Evolutionary conservation across 2,797 vertebrate species (phyloP).

Genomic region (Pantherophis alleghaniensis): DNA sequence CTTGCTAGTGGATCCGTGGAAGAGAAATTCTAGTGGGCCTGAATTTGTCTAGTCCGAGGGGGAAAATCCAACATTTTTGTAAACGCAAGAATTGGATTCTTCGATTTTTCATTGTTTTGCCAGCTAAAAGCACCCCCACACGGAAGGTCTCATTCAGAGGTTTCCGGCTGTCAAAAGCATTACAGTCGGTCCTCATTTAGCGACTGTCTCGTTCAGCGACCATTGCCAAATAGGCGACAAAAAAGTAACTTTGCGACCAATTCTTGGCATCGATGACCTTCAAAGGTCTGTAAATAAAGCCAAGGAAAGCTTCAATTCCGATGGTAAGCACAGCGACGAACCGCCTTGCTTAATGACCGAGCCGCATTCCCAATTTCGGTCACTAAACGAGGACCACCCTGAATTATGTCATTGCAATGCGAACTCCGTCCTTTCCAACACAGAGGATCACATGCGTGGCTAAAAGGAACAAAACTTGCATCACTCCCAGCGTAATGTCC

Average conservation of each 20-base stretch:
- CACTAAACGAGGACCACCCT: not conserved
- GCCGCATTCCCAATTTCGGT: not conserved
- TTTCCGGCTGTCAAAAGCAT: not conserved
- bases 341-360: not conserved
- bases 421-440: not conserved
- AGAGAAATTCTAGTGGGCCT: not conserved
- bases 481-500: not conserved
- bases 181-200: not conserved
- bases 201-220: not conserved
- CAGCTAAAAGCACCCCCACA: not conserved
- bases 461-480: not conserved
- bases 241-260: not conserved
- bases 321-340: not conserved
- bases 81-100: not conserved
- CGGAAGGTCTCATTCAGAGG: not conserved
- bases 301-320: not conserved
- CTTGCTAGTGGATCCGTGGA: not conserved
- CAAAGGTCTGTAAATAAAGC: not conserved
- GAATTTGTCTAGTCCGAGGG: not conserved
- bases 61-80: not conserved
- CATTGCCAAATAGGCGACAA: not conserved
- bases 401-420: not conserved
- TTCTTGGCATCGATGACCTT: not conserved
- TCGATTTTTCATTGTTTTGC: not conserved
- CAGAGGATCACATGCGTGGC: not conserved